Base-by-base conservation (phyloP, 2,888 invertebrate species). In the Operophtera brumata region DNA sequence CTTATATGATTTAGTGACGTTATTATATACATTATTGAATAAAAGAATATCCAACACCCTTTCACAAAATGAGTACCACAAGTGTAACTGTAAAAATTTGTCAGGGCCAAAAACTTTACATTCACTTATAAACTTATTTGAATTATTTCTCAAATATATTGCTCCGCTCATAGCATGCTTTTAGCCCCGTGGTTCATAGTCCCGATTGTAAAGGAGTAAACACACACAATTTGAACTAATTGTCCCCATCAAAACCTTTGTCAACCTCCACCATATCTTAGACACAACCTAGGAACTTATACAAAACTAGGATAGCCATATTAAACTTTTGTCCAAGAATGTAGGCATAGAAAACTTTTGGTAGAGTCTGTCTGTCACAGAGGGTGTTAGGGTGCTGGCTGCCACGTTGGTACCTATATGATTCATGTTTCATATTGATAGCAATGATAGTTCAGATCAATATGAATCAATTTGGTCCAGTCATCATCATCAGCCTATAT, bases 221-320 rank as follows among this genome's bases (percentile, higher is more conserved):
- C 52, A 52, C 26, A 40, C 32, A 45, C 25, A 20, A 34, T 41
- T 45, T 36, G 5, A 47, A 40, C 47, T 40, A 35, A 40, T 45
- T 54, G 36, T 45, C 30, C 48, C 48, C 45, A 46, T 49, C 20
- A 13, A 28, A 35, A 13, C 34, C 7, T 39, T 30, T 14, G 6
- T 20, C 34, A 41, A 52, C 41, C 41, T 44, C 39, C 34, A 50
- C 49, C 42, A 37, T n/a, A 51, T 4, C 45, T 28, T 47, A 25
- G 12, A 28, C 12, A 34, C 13, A 54, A 28, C 12, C 20, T 36
- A 46, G 43, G 39, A 41, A 36, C 41, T 37, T 36, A 14, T 36
- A 42, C 20, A 41, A 36, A 44, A 35, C 48, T 34, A 45, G 36
- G 36, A 45, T 5, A 46, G 49, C 49, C 54, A 49, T 46, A 54